Evolutionary conservation across 2,797 vertebrate species (phyloP).

Genomic region (Carduelis carduelis): DNA sequence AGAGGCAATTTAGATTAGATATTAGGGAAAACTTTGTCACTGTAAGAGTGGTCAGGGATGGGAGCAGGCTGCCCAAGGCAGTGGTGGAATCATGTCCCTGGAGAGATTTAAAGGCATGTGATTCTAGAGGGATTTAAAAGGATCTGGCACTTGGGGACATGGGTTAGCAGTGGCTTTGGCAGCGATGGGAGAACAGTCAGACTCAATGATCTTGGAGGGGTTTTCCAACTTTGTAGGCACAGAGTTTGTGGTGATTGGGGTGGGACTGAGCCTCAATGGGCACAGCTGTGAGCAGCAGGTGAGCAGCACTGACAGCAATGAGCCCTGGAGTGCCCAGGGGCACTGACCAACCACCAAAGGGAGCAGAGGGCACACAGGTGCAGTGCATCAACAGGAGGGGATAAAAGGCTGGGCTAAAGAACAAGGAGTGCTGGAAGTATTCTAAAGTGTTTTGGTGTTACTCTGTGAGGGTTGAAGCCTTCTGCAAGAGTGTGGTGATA

Average conservation of each 20-base stretch:
- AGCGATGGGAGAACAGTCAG: accelerated
- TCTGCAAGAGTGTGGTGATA: neutral
- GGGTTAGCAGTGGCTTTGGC: neutral
- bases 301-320: neutral
- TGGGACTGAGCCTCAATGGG: neutral
- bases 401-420: neutral
- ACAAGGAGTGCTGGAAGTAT: neutral
- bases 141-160: accelerated
- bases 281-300: neutral
- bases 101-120: neutral
- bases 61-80: neutral
- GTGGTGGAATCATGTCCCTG: neutral
- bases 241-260: neutral
- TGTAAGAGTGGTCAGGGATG: neutral
- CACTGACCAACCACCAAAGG: neutral
- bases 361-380: neutral
- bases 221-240: neutral
- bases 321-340: neutral
- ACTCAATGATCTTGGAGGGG: neutral
- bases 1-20: neutral
- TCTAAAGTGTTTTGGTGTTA: neutral
- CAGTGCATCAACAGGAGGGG: neutral
- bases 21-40: neutral
- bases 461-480: neutral
- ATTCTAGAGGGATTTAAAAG: neutral